Percentiles rank a stretch among this genome's conserved stretches.
Conservation (phyloP, 2,113 vertebrate genomes). For the Gnathonemus longibarbis region DNA sequence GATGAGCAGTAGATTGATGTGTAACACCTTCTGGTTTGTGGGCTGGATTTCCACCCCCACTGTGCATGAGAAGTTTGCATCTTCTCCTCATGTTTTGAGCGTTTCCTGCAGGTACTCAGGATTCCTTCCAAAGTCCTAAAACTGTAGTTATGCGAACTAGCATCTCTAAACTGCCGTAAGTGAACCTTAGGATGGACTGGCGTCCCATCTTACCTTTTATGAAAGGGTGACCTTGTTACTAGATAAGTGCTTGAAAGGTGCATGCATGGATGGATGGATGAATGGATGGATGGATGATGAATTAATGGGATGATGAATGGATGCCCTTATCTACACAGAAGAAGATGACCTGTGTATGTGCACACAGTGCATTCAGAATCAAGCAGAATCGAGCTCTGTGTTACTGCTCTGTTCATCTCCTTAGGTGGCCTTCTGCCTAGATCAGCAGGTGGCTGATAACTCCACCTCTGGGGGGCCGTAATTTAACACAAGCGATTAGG, state of each 20-base stretch:
- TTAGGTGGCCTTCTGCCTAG: neutral
- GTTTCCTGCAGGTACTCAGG: neutral
- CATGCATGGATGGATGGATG: neutral
- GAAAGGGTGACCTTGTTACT: neutral
- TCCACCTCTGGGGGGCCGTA: neutral
- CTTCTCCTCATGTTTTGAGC: neutral
- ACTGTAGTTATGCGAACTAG: neutral
- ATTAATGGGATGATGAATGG: neutral
- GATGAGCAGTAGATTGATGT: neutral
- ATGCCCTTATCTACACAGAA: neutral
- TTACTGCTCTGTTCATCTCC: neutral
- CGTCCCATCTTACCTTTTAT: neutral
- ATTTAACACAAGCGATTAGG: slow-evolving; percentile 29
- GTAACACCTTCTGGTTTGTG: neutral
- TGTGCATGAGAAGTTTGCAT: neutral
- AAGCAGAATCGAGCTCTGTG: neutral
- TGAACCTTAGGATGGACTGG: neutral
- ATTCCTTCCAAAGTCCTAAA: neutral
- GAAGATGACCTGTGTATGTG: neutral
- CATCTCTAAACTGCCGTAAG: neutral
- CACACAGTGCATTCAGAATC: neutral
- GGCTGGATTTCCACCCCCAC: neutral
- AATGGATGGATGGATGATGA: neutral
- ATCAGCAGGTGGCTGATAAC: neutral
- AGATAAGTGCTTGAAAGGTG: neutral